Conservation (phyloP, 2,797 vertebrate species). For the Phaenicophaeus curvirostris region DNA sequence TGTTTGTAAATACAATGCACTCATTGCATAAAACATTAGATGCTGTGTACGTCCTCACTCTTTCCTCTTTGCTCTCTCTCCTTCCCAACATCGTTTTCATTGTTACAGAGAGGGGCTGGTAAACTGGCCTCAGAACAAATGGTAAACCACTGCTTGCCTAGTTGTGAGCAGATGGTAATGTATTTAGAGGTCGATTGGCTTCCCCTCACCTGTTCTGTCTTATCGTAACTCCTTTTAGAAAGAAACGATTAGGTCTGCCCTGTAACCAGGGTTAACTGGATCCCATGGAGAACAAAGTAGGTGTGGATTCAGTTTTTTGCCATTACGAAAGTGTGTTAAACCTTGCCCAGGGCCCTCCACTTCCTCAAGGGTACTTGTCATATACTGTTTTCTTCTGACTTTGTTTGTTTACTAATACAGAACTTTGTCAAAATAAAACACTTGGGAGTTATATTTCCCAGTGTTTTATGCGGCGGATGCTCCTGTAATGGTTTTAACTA, state of each 20-base stretch:
- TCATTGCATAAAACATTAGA: neutral
- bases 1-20: neutral
- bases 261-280: neutral
- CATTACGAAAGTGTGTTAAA: neutral
- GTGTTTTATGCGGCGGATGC: neutral
- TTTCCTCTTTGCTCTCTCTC: neutral
- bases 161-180: constrained; percentile 29
- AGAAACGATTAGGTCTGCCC: constrained; percentile 5
- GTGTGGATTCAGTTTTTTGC: neutral
- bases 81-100: neutral
- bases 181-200: constrained; percentile 46
- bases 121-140: neutral
- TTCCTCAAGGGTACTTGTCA: neutral
- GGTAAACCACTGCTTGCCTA: neutral
- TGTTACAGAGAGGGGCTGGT: neutral
- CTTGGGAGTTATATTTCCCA: neutral
- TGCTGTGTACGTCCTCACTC: neutral
- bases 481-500: neutral
- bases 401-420: neutral
- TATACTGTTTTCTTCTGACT: neutral
- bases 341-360: neutral
- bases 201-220: constrained; percentile 1
- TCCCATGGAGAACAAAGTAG: neutral
- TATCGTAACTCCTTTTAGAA: neutral
- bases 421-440: neutral